A percentile compares a stretch with the other conserved stretches of the same genome.
Evolutionary conservation across 2,888 invertebrate genomes (phyloP).

Genomic region (Biston stratarius): DNA sequence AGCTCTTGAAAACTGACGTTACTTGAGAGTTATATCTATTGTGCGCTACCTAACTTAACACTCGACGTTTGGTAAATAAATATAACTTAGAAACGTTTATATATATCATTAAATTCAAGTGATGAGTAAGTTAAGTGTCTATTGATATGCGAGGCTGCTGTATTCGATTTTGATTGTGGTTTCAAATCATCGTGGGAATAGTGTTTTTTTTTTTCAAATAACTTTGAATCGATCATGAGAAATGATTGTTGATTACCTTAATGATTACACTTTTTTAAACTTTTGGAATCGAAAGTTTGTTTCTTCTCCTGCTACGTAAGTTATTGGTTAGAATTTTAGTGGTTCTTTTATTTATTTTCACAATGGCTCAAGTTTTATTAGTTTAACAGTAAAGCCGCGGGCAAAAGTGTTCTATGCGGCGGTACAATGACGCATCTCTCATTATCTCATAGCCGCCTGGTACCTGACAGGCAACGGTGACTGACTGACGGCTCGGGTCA

Average conservation of each 20-base stretch:
- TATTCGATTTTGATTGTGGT: slow-evolving; percentile 20
- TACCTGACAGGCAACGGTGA: slow-evolving; percentile 48
- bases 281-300: not conserved
- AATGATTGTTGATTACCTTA: slow-evolving; percentile 2
- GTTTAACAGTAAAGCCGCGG: slow-evolving; percentile 2
- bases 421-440: slow-evolving; percentile 40
- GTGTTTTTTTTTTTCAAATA: not conserved
- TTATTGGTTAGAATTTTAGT: too few species aligned
- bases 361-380: not conserved
- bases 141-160: slow-evolving; percentile 30
- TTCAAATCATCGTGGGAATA: slow-evolving; percentile 20
- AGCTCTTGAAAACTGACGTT: slow-evolving; percentile 7
- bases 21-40: slow-evolving; percentile 4
- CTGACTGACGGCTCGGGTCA: slow-evolving; percentile 62
- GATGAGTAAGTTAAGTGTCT: slow-evolving; percentile 19
- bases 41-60: slow-evolving; percentile 19
- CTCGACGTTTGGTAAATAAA: slow-evolving; percentile 25
- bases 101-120: slow-evolving; percentile 37
- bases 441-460: slow-evolving; percentile 58
- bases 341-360: too few species aligned
- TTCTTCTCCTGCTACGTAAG: too few species aligned
- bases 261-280: not conserved
- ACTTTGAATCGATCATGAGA: not conserved
- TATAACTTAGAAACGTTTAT: slow-evolving; percentile 32
- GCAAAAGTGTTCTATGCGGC: slow-evolving; percentile 4